Evolutionary conservation across 2,113 vertebrate species (phyloP), one percentile per base, ranked within the genome.

Genomic region (Machaerirhynchus nigripectus): DNA sequence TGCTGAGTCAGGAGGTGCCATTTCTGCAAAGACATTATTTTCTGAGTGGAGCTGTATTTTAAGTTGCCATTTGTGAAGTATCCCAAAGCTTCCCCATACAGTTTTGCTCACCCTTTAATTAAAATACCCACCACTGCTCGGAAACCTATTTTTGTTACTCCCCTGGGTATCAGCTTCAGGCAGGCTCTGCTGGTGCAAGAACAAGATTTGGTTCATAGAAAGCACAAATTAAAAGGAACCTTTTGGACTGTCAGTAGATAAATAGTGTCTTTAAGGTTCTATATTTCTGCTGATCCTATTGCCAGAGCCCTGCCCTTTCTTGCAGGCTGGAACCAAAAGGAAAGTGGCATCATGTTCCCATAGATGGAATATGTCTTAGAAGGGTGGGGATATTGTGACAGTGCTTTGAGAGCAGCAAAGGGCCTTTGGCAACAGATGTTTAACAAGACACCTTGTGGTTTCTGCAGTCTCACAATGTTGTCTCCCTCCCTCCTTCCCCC

Each of bases 61-160:
- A 90, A 88, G 61, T 93, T 88, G 84, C 87, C 63, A 3, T 80
- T 84, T 95, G 59, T 8, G 7, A 90, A 91, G 84, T 83, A 93
- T 94, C 94, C 89, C 84, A 91, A 87, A 93, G 93, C 93, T 94
- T 96, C 81, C 70, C 78, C 2, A 0, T 82, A 40, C 77, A 70
- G 79, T 92, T 95, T 93, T 86, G 75, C 89, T 95, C 88, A 90
- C 92, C 92, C 95, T 95, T 95, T 96, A 95, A 96, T 96, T 97
- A 95, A 96, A 95, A 93, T 95, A 49, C 85, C 95, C 83, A 92
- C 83, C 56, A 71, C 92, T 94, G 93, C 80, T 94, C 10, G 8
- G 93, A 95, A 96, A 42, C 95, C 95, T 97, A 92, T 89, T 96
- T 97, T 96, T 95, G 88, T 82, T 89, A 5, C 56, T 96, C 93